Evolutionary conservation across 2,113 vertebrate species (phyloP).

Genomic region (Lepidiolamprologus cunningtoni): DNA sequence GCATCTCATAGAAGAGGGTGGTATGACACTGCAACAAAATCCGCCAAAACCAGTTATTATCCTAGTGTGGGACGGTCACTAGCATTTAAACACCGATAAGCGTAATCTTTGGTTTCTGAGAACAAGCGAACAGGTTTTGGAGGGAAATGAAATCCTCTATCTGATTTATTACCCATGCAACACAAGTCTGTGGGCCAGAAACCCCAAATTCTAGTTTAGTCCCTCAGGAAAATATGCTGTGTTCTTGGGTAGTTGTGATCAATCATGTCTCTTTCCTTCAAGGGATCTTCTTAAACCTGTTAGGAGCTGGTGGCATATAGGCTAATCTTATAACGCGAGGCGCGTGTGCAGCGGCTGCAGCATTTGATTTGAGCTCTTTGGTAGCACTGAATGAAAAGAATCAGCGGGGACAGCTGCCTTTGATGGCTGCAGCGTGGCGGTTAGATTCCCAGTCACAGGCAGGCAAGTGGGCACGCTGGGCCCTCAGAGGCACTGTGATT

Average conservation of each 20-base stretch:
- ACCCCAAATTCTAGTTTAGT: not conserved
- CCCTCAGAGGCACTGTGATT: constrained; percentile 31
- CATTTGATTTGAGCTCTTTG: constrained; percentile 19
- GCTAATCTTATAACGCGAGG: not conserved
- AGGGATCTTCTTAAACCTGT: not conserved
- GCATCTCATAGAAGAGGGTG: not conserved
- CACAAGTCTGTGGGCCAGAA: not conserved
- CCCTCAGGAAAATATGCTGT: not conserved
- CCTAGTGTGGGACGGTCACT: not conserved
- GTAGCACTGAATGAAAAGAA: not conserved
- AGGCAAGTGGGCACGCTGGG: not conserved
- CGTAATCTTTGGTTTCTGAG: not conserved
- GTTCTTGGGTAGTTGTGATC: not conserved
- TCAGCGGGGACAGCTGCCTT: not conserved
- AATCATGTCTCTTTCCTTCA: not conserved
- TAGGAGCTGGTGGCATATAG: not conserved
- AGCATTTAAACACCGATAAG: not conserved
- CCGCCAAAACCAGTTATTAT: not conserved
- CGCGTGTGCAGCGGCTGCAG: not conserved
- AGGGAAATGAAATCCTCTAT: not conserved
- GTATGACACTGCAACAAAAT: not conserved
- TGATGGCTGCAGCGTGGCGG: not conserved
- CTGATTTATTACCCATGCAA: not conserved
- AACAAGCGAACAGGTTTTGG: not conserved
- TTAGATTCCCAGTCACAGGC: not conserved